These are phyloP conservation scores for Meganola albula DNA, from an alignment of 2,888 invertebrate species.

Conservation along the genomic window DNA sequence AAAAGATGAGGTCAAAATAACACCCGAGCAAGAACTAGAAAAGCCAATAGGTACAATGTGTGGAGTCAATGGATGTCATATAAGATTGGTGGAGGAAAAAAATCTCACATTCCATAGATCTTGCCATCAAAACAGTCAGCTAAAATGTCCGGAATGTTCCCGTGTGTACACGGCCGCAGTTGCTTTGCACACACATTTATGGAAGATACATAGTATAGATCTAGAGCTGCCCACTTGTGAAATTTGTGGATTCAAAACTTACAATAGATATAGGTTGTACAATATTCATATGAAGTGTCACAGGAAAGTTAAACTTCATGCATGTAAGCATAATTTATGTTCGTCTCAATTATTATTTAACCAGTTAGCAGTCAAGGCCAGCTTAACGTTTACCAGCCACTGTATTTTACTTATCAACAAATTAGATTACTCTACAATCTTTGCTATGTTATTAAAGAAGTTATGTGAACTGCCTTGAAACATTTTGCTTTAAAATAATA, in stretches of 20 bases:
- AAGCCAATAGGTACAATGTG: constrained; percentile 59
- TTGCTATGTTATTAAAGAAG: too few relatives aligned
- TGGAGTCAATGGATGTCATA: constrained; percentile 72
- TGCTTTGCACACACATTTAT: constrained; percentile 86
- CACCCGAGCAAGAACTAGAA: constrained; percentile 24
- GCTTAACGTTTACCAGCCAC: not conserved
- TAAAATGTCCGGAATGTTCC: constrained; percentile 83
- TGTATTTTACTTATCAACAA: too few relatives aligned
- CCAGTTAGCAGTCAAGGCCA: too few relatives aligned
- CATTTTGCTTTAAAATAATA: too few relatives aligned
- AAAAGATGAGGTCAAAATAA: constrained; percentile 23
- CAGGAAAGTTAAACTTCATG: constrained; percentile 78
- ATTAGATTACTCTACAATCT: too few relatives aligned
- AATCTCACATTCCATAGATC: constrained; percentile 81
- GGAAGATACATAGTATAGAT: constrained; percentile 86
- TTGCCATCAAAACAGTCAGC: constrained; percentile 75
- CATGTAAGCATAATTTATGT: constrained; percentile 56
- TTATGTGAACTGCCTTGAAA: too few relatives aligned
- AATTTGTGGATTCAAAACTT: constrained; percentile 85
- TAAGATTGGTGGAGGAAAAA: constrained; percentile 74
- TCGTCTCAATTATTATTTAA: too few relatives aligned
- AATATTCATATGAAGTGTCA: constrained; percentile 88
- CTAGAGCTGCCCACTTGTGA: constrained; percentile 88
- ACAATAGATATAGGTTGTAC: constrained; percentile 81
- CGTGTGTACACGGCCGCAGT: constrained; percentile 78